These are phyloP conservation scores for Nephrotoma guestfalica DNA, from an alignment of 2,888 invertebrate species.

Conservation along the genomic window DNA sequence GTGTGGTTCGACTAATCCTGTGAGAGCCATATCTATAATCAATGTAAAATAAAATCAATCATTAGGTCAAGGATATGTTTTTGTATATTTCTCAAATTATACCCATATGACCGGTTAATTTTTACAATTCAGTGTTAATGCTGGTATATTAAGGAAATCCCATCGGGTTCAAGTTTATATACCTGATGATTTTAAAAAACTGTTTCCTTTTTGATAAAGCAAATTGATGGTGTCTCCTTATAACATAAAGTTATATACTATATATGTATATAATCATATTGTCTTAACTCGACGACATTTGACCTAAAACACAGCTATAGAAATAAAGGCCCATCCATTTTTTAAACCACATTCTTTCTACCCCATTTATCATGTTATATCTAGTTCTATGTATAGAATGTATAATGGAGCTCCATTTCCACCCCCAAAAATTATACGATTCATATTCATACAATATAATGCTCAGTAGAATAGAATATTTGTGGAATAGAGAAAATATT, in stretches of 20 bases:
- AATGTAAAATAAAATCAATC: background rate
- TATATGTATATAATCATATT: background rate
- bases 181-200: background rate
- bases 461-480: background rate
- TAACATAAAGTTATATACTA: background rate
- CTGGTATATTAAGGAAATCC: background rate
- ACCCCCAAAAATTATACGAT: background rate
- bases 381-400: background rate
- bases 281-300: background rate
- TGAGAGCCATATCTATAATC: background rate
- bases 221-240: background rate
- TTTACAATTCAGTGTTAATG: background rate
- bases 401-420: background rate
- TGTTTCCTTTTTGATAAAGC: background rate
- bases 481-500: background rate
- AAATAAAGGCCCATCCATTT: background rate
- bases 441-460: background rate
- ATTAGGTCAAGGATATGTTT: background rate
- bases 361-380: background rate
- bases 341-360: background rate
- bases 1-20: background rate
- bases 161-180: background rate
- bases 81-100: background rate
- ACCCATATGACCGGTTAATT: background rate
- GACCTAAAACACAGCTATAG: background rate